Evolutionary conservation across 2,888 invertebrate genomes (phyloP), one percentile per base, ranked within the genome.

Genomic region (Hyposoter didymator): DNA sequence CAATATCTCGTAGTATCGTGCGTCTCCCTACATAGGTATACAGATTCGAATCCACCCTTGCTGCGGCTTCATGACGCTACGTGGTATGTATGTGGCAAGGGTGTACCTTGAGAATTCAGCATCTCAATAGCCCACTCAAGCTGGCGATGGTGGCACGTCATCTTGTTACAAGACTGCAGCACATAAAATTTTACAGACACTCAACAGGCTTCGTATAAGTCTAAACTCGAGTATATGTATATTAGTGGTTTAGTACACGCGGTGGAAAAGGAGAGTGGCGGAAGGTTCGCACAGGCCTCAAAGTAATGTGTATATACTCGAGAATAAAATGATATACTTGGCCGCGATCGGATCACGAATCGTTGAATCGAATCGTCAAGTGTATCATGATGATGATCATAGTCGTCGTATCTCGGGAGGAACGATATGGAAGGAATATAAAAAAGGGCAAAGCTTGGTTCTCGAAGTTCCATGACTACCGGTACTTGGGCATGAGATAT

Each of bases 101-200:
- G 90, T 89, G 89, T 88, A 89, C 85, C 89, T 90, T 88, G 88
- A 88, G 90, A 90, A 90, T 88, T 90, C 88, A 90, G 90, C 90
- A 92, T 91, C 91, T 93, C 93, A 93, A 92, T 92, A 90, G 91
- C 91, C 81, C 91, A 92, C 92, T 93, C 92, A 90, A 88, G 78
- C 73, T 66, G 49, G 32, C 22, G 62, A 5, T 69, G 82, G 69
- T 86, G 88, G 85, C 88, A 85, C 88, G 87, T 88, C 88, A 84
- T 89, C 89, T 90, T 88, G 89, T 90, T 89, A 90, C 89, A 90
- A 83, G 84, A 86, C 78, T 72, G 72, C 62, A 64, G 79, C 85
- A 76, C 84, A 69, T 75, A 78, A 62, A 78, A 75, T 82, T 85
- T 78, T 81, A 82, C 62, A 74, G 80, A 70, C 76, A 80, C 74